Conservation (phyloP, 2,797 vertebrate species). For the Macropodus opercularis region DNA sequence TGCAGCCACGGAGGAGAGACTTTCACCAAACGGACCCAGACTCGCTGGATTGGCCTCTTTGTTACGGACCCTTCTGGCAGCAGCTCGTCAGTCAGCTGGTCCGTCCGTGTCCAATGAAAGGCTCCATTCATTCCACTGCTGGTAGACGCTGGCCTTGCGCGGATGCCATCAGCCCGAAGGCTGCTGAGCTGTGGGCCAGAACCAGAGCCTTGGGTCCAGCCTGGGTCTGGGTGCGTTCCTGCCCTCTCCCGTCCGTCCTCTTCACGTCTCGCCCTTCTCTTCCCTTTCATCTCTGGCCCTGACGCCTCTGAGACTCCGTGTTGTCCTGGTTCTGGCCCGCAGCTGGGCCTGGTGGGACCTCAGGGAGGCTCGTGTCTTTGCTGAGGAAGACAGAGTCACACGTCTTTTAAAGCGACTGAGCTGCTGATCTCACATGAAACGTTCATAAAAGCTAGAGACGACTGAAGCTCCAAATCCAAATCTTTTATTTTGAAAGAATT, state of each 20-base stretch:
- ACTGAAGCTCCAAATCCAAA: no score
- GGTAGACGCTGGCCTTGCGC: constrained; percentile 36
- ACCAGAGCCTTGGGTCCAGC: no score
- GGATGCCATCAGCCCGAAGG: constrained; percentile 38
- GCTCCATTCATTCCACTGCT: constrained; percentile 48
- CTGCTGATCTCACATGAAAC: no score
- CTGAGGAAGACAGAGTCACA: no score
- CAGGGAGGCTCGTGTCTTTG: no score
- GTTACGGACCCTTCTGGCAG: constrained; percentile 5
- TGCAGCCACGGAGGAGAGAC: neutral
- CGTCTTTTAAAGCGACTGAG: no score
- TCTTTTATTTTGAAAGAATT: no score
- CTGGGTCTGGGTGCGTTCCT: constrained; percentile 28
- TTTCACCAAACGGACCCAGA: neutral
- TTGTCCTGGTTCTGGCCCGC: no score
- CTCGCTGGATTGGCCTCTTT: neutral
- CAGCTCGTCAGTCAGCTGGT: constrained; percentile 19
- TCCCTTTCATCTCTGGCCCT: constrained; percentile 29
- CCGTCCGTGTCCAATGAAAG: constrained; percentile 29
- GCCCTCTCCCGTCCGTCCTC: no score
- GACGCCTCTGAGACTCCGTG: constrained; percentile 2
- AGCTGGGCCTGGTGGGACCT: no score
- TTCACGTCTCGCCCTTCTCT: constrained; percentile 25
- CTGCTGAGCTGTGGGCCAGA: neutral
- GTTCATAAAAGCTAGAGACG: no score